Evolutionary conservation across 2,888 invertebrate genomes (phyloP).

Genomic region (Glyphotaelius pellucidus): DNA sequence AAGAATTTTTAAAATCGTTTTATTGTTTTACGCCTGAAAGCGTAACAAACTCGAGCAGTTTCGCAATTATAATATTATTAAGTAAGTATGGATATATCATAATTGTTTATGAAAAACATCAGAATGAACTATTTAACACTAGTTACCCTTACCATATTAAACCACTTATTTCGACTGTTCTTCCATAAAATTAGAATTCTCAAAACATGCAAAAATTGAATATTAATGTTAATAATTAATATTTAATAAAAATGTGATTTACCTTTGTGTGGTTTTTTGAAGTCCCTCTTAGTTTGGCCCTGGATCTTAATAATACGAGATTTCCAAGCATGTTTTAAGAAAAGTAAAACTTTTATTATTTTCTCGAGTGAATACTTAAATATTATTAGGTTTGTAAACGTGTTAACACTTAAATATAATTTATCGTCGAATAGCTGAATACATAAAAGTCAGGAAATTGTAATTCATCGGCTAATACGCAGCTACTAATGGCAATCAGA

Average conservation of each 20-base stretch:
- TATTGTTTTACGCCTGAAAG: too few species aligned
- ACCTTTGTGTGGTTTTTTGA: neutral
- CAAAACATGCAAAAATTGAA: neutral
- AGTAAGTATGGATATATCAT: too few species aligned
- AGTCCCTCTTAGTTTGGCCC: neutral
- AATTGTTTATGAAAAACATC: too few species aligned
- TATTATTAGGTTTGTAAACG: too few species aligned
- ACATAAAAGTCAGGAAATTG: neutral
- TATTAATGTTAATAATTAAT: neutral
- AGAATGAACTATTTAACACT: too few species aligned
- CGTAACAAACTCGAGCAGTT: too few species aligned
- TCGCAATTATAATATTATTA: too few species aligned
- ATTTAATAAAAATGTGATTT: neutral
- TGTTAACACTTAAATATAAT: neutral
- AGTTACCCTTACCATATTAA: too few species aligned
- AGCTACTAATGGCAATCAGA: neutral
- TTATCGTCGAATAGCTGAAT: neutral
- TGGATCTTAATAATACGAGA: neutral
- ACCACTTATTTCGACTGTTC: neutral
- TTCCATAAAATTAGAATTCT: neutral
- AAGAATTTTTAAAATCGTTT: too few species aligned
- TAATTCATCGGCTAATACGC: neutral
- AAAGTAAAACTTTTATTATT: neutral
- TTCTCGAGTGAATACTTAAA: neutral
- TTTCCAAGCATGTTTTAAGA: slow-evolving; percentile 25